Percentiles rank a stretch among this genome's conserved stretches.
phyloP scores from a whole-genome alignment of 30 jellyfish, hydroid and myxozoan genomes.

The Cassiopea xamachana region DNA sequence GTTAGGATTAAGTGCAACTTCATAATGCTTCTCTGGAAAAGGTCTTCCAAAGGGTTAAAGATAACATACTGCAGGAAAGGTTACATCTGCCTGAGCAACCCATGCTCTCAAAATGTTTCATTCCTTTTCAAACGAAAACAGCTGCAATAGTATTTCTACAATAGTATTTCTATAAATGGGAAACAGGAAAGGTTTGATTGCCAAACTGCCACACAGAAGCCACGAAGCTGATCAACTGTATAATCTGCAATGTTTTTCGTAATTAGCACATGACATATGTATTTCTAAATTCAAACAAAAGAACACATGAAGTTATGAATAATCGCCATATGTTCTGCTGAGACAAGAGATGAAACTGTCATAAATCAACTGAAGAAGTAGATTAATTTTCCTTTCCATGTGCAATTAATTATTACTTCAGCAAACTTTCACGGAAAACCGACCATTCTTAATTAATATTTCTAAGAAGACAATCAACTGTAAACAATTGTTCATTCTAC shows the following conservation, averaged over 20 bases:
- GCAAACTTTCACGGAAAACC: not conserved
- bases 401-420: not conserved
- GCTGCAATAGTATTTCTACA: not conserved
- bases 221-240: not conserved
- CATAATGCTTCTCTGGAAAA: not conserved
- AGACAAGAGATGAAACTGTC: not conserved
- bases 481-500: not conserved
- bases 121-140: not conserved
- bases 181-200: not conserved
- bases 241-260: not conserved
- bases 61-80: not conserved
- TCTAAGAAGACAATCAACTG: not conserved
- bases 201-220: not conserved
- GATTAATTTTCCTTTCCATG: not conserved
- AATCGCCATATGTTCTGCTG: not conserved
- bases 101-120: not conserved
- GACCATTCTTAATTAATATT: not conserved
- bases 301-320: constrained; percentile 7
- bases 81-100: not conserved
- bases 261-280: not conserved
- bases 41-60: not conserved
- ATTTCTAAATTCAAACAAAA: not conserved
- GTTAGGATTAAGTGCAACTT: not conserved
- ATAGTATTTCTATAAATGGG: not conserved
- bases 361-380: not conserved